A percentile compares a stretch with the other conserved stretches of the same genome.
Conservation (phyloP, 1,140 invertebrate genomes). For the Psix sp. region DNA sequence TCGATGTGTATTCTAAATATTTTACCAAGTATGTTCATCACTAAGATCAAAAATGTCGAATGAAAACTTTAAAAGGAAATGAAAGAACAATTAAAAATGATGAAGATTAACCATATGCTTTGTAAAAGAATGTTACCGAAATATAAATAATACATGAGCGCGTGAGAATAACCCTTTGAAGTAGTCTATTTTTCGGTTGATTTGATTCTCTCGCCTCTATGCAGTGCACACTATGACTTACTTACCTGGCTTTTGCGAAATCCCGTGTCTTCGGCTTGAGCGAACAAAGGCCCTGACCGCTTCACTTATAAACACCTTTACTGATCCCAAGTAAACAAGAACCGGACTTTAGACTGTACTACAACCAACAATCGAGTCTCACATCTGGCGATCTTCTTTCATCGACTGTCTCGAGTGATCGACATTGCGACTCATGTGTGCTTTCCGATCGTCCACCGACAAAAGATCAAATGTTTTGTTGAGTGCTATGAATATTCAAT, state of each 20-base stretch:
- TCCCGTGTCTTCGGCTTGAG: slow-evolving; percentile 55
- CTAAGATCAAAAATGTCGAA: no score
- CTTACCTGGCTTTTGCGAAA: slow-evolving; percentile 55
- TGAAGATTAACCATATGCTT: no score
- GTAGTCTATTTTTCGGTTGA: slow-evolving; percentile 65
- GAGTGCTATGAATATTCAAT: slow-evolving; percentile 57
- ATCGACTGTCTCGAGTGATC: slow-evolving; percentile 56
- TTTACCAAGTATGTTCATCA: no score
- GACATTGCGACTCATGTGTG: slow-evolving; percentile 52
- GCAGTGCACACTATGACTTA: slow-evolving; percentile 47
- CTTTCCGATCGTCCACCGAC: slow-evolving; percentile 44
- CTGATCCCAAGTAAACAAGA: slow-evolving; percentile 67
- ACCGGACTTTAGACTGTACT: slow-evolving; percentile 58
- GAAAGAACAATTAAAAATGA: no score
- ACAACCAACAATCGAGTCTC: slow-evolving; percentile 60
- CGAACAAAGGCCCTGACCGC: slow-evolving; percentile 65
- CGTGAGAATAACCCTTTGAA: slow-evolving; percentile 46
- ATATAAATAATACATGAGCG: slow-evolving; percentile 23
- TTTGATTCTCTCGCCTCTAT: slow-evolving; percentile 60
- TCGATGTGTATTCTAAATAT: no score
- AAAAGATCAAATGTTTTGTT: slow-evolving; percentile 46
- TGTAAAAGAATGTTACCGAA: slow-evolving; percentile 7
- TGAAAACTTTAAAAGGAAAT: no score
- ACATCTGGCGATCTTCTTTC: slow-evolving; percentile 63
- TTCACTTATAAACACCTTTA: slow-evolving; percentile 67